A percentile compares a stretch with the other conserved stretches of the same genome.
Evolutionary conservation across 2,113 vertebrate species (phyloP).

Genomic region (Chrysochloris asiatica): DNA sequence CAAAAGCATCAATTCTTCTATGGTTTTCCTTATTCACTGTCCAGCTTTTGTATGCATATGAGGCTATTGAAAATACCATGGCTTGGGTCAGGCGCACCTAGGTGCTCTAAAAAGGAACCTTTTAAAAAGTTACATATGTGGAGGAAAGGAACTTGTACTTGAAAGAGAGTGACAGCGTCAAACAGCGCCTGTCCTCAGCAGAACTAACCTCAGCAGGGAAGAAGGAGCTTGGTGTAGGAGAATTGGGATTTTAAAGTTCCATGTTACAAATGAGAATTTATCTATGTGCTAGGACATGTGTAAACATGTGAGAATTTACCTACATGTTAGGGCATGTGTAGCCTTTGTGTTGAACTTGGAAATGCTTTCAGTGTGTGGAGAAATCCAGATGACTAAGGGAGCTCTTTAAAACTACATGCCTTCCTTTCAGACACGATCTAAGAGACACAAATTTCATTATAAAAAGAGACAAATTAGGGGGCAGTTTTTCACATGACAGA

Average conservation of each 20-base stretch:
- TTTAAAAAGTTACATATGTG: background rate
- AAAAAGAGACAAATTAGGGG: background rate
- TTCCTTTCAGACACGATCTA: conserved; percentile 20
- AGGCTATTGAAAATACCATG: too few relatives aligned
- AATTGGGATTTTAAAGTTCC: conserved; percentile 4
- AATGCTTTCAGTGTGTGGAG: conserved; percentile 20
- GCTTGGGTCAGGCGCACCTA: background rate
- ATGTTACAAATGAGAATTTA: background rate
- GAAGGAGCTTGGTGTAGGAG: background rate
- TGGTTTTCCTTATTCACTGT: too few relatives aligned
- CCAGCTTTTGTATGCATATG: too few relatives aligned
- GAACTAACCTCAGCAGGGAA: background rate
- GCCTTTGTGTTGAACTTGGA: background rate
- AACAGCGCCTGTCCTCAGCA: background rate
- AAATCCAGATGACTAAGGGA: conserved; percentile 18
- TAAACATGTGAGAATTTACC: background rate
- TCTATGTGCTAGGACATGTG: conserved; percentile 1
- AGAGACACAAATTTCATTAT: conserved; percentile 1
- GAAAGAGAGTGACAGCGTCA: background rate
- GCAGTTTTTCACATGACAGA: background rate
- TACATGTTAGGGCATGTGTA: conserved; percentile 12
- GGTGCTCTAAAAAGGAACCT: background rate
- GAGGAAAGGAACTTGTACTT: background rate
- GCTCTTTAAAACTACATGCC: background rate
- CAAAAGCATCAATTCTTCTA: too few relatives aligned